Conservation (phyloP, 2,888 invertebrate species). For the Pollenia amentaria region DNA sequence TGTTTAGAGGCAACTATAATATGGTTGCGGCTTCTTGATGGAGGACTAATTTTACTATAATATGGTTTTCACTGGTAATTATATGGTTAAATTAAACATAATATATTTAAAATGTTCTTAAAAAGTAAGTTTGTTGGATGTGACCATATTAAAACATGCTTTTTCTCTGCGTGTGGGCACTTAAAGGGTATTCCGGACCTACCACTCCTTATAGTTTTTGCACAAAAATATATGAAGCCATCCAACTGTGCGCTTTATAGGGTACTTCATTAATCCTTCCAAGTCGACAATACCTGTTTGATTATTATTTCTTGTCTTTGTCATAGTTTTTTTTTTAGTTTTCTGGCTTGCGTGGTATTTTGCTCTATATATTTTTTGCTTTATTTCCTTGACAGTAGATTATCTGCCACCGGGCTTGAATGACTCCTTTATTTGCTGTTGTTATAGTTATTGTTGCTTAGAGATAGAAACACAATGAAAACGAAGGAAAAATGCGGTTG, state of each 20-base stretch:
- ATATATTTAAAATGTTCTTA: too few relatives aligned
- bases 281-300: constrained; percentile 20
- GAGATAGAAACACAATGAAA: constrained; percentile 37
- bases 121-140: too few relatives aligned
- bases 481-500: constrained; percentile 52
- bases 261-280: background rate
- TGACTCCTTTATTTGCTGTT: constrained; percentile 57
- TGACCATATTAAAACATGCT: too few relatives aligned
- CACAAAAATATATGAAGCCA: too few relatives aligned
- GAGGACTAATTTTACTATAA: too few relatives aligned
- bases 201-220: too few relatives aligned
- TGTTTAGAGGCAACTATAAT: too few relatives aligned
- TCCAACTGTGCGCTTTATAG: background rate
- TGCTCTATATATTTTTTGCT: constrained; percentile 60
- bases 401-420: constrained; percentile 71
- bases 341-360: constrained; percentile 57
- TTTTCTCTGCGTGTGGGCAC: too few relatives aligned
- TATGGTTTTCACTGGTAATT: too few relatives aligned
- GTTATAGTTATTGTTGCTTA: constrained; percentile 22
- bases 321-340: constrained; percentile 6
- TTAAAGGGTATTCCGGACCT: too few relatives aligned
- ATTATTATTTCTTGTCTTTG: constrained; percentile 1
- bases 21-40: too few relatives aligned
- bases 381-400: constrained; percentile 71
- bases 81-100: too few relatives aligned